Evolutionary conservation across 2,888 invertebrate species (phyloP), one percentile per base, ranked within the genome.

Genomic region (Horisme vitalbata): DNA sequence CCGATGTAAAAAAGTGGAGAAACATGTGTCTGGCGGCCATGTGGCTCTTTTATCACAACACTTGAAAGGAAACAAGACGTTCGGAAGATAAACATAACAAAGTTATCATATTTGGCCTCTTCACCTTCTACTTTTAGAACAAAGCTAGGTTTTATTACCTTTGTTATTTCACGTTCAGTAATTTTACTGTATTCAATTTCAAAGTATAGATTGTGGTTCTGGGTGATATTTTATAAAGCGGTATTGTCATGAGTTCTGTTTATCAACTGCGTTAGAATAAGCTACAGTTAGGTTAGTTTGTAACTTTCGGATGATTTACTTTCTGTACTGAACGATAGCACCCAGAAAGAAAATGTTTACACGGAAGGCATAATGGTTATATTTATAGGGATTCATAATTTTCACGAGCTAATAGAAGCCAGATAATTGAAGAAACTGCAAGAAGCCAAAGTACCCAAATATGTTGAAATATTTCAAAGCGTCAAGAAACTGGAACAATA

Each of bases 1-100:
- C 67, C 71, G 66, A 39, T 45, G 52, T 68, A 63, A 66, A 61
- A 56, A 55, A 45, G 63, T 65, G 64, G 64, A 66, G 68, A 69
- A 52, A 75, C 82, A 82, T 75, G 68, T 79, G 81, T 66, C 65
- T 56, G 51, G n/a, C n/a, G n/a, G 69, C 79, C 84, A 83, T 75
- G 76, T 84, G 85, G 79, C 71, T 73, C 70, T 68, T 58, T 75
- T 78, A 76, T 74, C 74, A 64, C 60, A 64, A 63, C 71, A 76
- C 78, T 81, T 78, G 66, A 75, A 72, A 73, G 65, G 60, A 66
- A 65, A 64, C 64, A 64, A 63, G 55, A 39, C 50, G 50, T 37
- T 47, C 47, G 30, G 57, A 52, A 59, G 57, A 58, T 61, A 57
- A 63, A 63, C 66, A 59, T 61, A 62, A 67, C 63, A 63, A 62